A percentile compares a stretch with the other conserved stretches of the same genome.
Conservation (phyloP, 2,888 invertebrate genomes). For the Maniola hyperantus region DNA sequence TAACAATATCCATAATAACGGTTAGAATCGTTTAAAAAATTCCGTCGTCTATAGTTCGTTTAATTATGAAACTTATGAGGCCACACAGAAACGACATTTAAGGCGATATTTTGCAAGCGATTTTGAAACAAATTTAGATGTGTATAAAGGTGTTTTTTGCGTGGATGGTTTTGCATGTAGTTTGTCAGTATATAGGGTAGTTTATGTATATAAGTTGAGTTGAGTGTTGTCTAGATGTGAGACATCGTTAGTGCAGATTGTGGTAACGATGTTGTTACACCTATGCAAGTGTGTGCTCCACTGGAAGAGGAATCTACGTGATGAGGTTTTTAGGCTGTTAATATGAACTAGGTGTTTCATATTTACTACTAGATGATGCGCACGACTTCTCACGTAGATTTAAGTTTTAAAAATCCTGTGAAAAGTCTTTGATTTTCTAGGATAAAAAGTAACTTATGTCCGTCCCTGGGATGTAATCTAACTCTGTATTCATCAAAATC, state of each 20-base stretch:
- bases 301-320: constrained; percentile 28
- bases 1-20: constrained; percentile 18
- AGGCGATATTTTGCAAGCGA: constrained; percentile 11
- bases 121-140: constrained; percentile 14
- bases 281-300: constrained; percentile 33
- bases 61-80: constrained; percentile 29
- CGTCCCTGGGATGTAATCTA: too few species aligned
- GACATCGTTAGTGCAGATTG: constrained; percentile 52
- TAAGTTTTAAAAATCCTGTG: too few species aligned
- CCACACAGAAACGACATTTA: constrained; percentile 15
- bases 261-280: constrained; percentile 46
- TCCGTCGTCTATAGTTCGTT: constrained; percentile 17
- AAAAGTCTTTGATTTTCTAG: too few species aligned
- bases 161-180: constrained; percentile 9
- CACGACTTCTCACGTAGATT: too few species aligned
- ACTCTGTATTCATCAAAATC: too few species aligned
- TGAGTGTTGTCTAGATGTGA: constrained; percentile 33
- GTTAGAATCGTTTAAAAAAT: constrained; percentile 18
- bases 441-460: too few species aligned
- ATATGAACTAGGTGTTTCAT: constrained; percentile 12
- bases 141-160: constrained; percentile 15
- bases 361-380: neutral
- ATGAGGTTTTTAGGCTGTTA: constrained; percentile 35
- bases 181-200: constrained; percentile 25
- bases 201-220: constrained; percentile 33